Base-by-base conservation (phyloP, 2,797 vertebrate genomes). In the Pachyuromys duprasi region DNA sequence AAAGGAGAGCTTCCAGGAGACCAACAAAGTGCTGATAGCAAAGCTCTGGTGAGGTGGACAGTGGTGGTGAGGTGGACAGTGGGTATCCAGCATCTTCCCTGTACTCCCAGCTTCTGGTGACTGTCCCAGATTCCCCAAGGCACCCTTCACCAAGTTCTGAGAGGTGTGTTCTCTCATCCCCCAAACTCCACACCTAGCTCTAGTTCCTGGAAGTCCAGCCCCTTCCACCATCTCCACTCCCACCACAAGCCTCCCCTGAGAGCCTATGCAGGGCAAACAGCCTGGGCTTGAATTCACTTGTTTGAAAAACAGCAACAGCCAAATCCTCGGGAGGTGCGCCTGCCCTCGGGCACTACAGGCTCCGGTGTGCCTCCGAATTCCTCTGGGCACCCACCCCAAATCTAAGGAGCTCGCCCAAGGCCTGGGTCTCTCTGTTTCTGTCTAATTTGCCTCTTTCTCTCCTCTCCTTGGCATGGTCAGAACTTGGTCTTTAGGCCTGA, bases 261-360 rank as follows among this genome's bases (percentile, higher is more conserved):
- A 90, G 79, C 26, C 72, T 0, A 2, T 8, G 57, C n/a, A 70
- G 62, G 82, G 18, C 69, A 93, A 93, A 91, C n/a, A 57, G 28
- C 55, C 22, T 8, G 26, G 89, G 74, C 80, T 93, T 96, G 94
- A 97, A 94, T 90, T 91, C 86, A 67, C 33, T 93, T 22, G 26
- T 92, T 89, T 89, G 95, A 90, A 95, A 96, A 97, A 86, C 70
- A 81, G 80, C 65, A 94, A 6, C 5, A 80, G 78, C 62, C 49
- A 78, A 93, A 89, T 92, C 67, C 42, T 42, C 3, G 0, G 55
- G 88, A 95, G 69, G 7, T 5, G 65, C 0, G 3, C 70, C 63
- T 53, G 74, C 69, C 69, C 69, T 45, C 24, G 0, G 33, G 92
- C 91, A 67, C 84, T 7, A 0, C 0, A 8, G 67, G 57, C 39